Conservation (phyloP, 2,113 vertebrate genomes). For the Catagonus wagneri region DNA sequence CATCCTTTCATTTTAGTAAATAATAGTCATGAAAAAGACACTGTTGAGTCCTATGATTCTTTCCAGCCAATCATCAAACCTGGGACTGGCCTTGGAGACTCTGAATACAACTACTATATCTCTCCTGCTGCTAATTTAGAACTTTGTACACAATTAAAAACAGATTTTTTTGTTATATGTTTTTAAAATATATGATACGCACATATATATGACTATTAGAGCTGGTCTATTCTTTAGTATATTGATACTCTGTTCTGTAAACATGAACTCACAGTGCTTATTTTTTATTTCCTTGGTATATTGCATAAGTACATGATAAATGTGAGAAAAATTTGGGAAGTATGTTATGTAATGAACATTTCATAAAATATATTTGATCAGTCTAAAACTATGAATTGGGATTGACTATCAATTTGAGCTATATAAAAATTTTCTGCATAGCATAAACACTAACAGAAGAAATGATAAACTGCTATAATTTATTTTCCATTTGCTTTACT, state of each 20-base stretch:
- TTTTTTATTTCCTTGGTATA: conserved; percentile 21
- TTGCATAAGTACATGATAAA: conserved; percentile 48
- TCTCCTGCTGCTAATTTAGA: neutral
- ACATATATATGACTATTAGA: neutral
- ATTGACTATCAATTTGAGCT: conserved; percentile 61
- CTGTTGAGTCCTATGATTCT: neutral
- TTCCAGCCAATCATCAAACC: neutral
- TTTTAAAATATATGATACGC: neutral
- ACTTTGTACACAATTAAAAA: neutral
- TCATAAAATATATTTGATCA: conserved; percentile 60
- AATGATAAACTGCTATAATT: conserved; percentile 75
- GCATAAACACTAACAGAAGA: conserved; percentile 68
- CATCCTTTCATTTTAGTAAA: neutral
- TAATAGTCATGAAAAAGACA: neutral
- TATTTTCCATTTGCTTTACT: conserved; percentile 78
- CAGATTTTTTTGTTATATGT: neutral
- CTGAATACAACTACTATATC: neutral
- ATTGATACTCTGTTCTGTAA: neutral
- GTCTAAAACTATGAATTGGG: conserved; percentile 64
- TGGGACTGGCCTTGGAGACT: neutral
- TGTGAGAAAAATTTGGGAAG: conserved; percentile 22
- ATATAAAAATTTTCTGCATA: conserved; percentile 69
- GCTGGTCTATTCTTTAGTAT: neutral
- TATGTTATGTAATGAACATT: conserved; percentile 58
- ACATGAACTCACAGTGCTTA: neutral